These are phyloP conservation scores for Acholoe squamosa DNA, from an alignment of 2,888 invertebrate genomes.

Conservation along the genomic window DNA sequence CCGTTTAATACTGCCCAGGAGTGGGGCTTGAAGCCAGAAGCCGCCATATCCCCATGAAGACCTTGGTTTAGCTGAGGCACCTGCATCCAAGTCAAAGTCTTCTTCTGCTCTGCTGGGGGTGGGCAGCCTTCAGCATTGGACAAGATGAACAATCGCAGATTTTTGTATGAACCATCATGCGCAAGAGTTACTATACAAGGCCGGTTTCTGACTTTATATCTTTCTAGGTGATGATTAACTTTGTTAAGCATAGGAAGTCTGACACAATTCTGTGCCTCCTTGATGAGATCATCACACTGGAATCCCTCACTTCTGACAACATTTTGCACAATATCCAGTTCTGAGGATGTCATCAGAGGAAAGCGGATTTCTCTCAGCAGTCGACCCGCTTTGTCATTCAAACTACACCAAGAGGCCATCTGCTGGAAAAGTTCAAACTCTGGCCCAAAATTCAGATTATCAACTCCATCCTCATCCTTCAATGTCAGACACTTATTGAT, in stretches of 20 bases:
- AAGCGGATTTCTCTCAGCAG: not conserved
- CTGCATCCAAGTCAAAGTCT: not conserved
- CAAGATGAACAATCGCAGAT: not conserved
- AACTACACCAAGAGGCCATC: not conserved
- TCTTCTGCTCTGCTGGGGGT: not conserved
- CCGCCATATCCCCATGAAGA: not conserved
- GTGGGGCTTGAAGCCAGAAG: not conserved
- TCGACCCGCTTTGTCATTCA: not conserved
- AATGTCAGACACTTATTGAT: not conserved
- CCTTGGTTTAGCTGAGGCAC: not conserved
- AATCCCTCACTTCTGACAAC: not conserved
- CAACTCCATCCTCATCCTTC: not conserved
- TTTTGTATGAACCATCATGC: not conserved
- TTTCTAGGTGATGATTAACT: not conserved
- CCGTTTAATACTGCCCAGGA: not conserved
- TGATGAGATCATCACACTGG: not conserved
- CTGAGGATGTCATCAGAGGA: not conserved
- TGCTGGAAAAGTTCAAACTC: not conserved
- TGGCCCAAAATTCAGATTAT: not conserved
- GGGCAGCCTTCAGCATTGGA: not conserved
- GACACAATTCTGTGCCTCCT: not conserved
- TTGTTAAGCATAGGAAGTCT: not conserved
- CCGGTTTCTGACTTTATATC: not conserved
- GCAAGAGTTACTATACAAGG: slow-evolving; percentile 1
- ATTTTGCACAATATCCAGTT: not conserved